Evolutionary conservation across 92 coral and sea anemone genomes (phyloP).

Genomic region (Siderastrea radians): DNA sequence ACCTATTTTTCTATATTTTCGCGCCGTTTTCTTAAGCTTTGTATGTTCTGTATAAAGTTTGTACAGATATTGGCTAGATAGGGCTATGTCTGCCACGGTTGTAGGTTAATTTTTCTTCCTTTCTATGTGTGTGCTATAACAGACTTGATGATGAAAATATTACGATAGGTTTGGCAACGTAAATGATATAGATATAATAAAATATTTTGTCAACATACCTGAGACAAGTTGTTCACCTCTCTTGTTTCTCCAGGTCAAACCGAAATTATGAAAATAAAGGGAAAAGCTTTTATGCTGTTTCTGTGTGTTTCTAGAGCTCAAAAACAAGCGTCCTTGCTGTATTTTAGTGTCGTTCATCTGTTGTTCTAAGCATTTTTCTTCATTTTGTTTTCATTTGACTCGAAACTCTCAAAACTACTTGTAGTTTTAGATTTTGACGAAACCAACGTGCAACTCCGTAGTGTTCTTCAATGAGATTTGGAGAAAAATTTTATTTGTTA

Average conservation of each 20-base stretch:
- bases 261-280: too few species aligned
- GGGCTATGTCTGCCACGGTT: not conserved
- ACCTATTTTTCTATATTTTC: slow-evolving; percentile 19
- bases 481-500: not conserved
- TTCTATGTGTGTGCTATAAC: not conserved
- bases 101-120: not conserved
- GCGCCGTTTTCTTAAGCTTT: slow-evolving; percentile 15
- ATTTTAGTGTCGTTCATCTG: too few species aligned
- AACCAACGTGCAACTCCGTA: not conserved
- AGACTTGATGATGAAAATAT: not conserved
- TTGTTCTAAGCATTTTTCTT: not conserved
- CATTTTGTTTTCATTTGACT: not conserved
- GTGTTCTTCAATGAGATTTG: not conserved
- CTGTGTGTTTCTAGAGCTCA: too few species aligned
- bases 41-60: slow-evolving; percentile 35
- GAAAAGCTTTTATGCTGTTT: not conserved
- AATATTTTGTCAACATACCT: not conserved
- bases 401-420: not conserved
- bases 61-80: not conserved
- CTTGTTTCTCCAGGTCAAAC: not conserved
- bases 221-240: not conserved
- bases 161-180: not conserved
- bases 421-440: not conserved
- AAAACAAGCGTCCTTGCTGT: too few species aligned
- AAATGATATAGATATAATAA: not conserved